Conservation (phyloP, 2,888 invertebrate species). For the Lacanobia wlatinum region DNA sequence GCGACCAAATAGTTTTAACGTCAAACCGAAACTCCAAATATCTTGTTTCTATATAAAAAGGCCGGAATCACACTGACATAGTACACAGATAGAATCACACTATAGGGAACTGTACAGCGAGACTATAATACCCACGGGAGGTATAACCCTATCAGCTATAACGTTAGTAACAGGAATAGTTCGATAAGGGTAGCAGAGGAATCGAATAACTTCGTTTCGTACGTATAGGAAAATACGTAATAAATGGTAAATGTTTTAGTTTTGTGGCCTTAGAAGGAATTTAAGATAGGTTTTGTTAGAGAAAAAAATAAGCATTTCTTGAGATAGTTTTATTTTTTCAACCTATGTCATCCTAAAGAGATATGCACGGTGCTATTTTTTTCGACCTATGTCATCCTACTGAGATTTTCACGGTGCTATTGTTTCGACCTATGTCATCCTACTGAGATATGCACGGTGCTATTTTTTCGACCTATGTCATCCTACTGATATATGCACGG, state of each 20-base stretch:
- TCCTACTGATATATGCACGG: too few species aligned
- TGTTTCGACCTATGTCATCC: too few species aligned
- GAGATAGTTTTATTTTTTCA: too few species aligned
- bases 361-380: too few species aligned
- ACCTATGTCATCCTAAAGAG: too few species aligned
- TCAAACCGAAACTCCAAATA: slow-evolving; percentile 32
- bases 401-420: too few species aligned
- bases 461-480: too few species aligned
- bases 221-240: slow-evolving; percentile 37
- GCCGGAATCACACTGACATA: slow-evolving; percentile 41
- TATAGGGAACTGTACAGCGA: slow-evolving; percentile 45
- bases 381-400: too few species aligned
- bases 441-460: too few species aligned
- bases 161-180: slow-evolving; percentile 58
- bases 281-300: background rate
- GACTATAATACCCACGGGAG: slow-evolving; percentile 58
- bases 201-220: slow-evolving; percentile 58
- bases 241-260: slow-evolving; percentile 57
- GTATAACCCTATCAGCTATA: slow-evolving; percentile 62
- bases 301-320: background rate
- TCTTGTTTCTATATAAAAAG: slow-evolving; percentile 52
- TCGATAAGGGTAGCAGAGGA: slow-evolving; percentile 55
- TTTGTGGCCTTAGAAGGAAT: slow-evolving; percentile 7
- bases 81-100: slow-evolving; percentile 58
- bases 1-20: slow-evolving; percentile 37